Evolutionary conservation across 2,797 vertebrate species (phyloP).

Genomic region (Knipowitschia caucasica): DNA sequence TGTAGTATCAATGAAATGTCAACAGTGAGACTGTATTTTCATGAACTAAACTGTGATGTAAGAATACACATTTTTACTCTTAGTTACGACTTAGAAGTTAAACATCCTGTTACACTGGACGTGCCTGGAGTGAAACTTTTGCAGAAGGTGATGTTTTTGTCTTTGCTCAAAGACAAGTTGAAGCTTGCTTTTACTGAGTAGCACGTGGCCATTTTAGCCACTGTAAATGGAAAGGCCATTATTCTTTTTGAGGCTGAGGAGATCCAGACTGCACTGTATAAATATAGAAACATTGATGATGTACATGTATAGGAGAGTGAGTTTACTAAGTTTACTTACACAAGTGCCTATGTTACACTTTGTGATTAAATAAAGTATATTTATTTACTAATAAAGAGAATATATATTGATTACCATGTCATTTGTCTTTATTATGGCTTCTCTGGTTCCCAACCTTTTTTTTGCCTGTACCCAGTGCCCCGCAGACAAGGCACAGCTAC

Average conservation of each 20-base stretch:
- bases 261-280: background rate
- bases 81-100: too few relatives aligned
- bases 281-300: background rate
- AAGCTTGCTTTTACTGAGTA: background rate
- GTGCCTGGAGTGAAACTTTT: background rate
- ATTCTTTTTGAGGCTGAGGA: background rate
- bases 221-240: slow-evolving; percentile 1
- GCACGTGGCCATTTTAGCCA: background rate
- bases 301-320: background rate
- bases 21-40: background rate
- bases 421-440: background rate
- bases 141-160: background rate
- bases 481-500: too few relatives aligned
- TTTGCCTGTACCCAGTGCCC: too few relatives aligned
- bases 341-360: background rate
- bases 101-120: background rate
- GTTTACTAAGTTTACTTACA: background rate
- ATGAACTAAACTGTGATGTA: background rate
- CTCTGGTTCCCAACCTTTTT: too few relatives aligned
- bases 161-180: background rate
- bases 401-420: background rate
- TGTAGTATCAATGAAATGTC: background rate
- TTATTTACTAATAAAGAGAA: slow-evolving; percentile 6
- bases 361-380: background rate
- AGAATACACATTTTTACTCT: background rate